Base-by-base conservation (phyloP, 2,888 invertebrate genomes). In the Copidosoma aretas region DNA sequence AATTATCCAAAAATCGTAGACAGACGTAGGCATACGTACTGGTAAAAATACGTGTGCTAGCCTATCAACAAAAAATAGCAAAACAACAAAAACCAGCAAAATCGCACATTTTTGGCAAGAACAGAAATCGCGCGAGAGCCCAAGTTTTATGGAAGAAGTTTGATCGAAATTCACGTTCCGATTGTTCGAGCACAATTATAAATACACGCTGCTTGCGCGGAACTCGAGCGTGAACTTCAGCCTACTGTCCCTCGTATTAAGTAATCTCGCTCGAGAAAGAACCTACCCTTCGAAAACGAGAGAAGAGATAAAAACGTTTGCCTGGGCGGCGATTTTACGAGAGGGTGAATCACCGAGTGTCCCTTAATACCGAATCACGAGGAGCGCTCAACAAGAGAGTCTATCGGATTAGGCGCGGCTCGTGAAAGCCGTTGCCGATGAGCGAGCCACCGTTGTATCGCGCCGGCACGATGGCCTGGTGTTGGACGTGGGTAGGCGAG, bases 401-500 rank as follows among this genome's bases (percentile, higher is more conserved):
- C 67, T 71, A 71, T 64, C 66, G 68, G 21, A 68, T 53, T 61
- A 71, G 71, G 41, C 68, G 68, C 19, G 68, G 65, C 63, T 71
- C 71, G 57, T 58, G 49, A 54, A 71, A 71, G 64, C 71, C 71
- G 41, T 71, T 52, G 54, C 25, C 67, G 64, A 58, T 53, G n/a
- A 68, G 57, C 24, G 66, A 15, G 3, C 17, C 65, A 10, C 66
- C 66, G 22, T 68, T 63, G 58, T 64, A 64, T 4, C 64, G 66
- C 57, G 64, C 58, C 53, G 66, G 49, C 39, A 64, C 54, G 22
- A 60, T 43, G 22, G 41, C 57, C 43, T 68, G 68, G 57, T 58
- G 63, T 69, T 25, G 71, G 52, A 75, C 76, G 75, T 81, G 80
- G 71, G 77, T 80, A 66, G 80, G 79, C 73, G 79, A 78, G 73